Conservation (phyloP, 1,140 invertebrate genomes). For the Megalopta genalis region DNA sequence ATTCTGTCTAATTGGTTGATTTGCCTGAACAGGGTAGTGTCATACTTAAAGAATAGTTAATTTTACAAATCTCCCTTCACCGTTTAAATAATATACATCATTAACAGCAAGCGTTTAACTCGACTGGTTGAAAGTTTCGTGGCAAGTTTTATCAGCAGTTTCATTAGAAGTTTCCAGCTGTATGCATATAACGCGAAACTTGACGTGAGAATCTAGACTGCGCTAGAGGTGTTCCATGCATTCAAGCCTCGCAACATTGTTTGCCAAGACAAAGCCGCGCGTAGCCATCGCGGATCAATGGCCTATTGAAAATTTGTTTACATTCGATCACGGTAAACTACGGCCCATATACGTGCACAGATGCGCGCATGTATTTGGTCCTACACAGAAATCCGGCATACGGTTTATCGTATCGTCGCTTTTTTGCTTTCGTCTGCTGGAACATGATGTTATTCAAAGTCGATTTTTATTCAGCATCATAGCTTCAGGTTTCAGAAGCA, state of each 20-base stretch:
- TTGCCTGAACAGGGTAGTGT: no score
- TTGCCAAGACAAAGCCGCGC: constrained; percentile 31
- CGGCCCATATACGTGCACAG: neutral
- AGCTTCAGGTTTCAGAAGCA: no score
- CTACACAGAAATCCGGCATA: neutral
- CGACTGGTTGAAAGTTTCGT: neutral
- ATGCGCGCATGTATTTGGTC: neutral
- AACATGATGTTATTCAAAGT: neutral
- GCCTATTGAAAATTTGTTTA: constrained; percentile 53
- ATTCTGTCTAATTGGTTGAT: no score
- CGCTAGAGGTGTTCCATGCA: neutral
- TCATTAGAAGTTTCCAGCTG: constrained; percentile 2
- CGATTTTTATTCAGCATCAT: no score
- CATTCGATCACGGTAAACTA: constrained; percentile 19
- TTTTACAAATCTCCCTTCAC: neutral
- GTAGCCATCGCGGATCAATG: constrained; percentile 36
- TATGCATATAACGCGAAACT: neutral
- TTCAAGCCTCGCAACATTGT: neutral
- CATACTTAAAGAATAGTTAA: neutral
- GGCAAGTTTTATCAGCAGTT: constrained; percentile 9
- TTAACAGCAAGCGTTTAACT: neutral
- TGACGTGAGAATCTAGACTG: neutral
- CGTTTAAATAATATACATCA: neutral
- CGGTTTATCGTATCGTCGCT: constrained; percentile 9
- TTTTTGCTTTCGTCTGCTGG: neutral